These are phyloP conservation scores for Rhagoletis zephyria DNA, from an alignment of 1,140 invertebrate genomes.

Conservation along the genomic window DNA sequence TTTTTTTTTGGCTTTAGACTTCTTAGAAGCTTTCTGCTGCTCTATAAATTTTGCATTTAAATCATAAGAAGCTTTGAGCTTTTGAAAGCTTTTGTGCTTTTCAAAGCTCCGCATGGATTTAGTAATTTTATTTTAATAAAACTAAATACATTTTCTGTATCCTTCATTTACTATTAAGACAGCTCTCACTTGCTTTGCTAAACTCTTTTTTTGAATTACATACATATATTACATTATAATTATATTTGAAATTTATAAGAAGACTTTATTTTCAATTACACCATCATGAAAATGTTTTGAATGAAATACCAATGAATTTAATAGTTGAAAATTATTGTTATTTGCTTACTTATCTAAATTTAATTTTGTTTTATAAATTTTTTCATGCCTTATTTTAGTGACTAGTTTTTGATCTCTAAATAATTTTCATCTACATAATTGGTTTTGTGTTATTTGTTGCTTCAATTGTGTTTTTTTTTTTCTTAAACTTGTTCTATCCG, in stretches of 20 bases:
- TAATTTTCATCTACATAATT: too few species aligned
- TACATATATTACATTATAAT: background rate
- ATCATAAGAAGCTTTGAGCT: too few species aligned
- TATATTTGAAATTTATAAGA: background rate
- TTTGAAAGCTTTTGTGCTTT: too few species aligned
- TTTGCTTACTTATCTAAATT: background rate
- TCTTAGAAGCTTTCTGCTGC: too few species aligned
- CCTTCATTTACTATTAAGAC: too few species aligned
- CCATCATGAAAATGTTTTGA: constrained; percentile 39
- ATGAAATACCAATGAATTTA: background rate
- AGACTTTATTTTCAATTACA: constrained; percentile 36
- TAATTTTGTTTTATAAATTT: background rate
- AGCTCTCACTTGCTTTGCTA: background rate
- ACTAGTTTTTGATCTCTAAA: too few species aligned
- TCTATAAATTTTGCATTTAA: too few species aligned
- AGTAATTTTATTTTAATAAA: too few species aligned
- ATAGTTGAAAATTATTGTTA: background rate
- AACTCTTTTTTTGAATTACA: background rate
- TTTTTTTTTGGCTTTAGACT: too few species aligned
- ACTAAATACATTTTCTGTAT: too few species aligned
- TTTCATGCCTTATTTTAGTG: too few species aligned
- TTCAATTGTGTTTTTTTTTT: background rate
- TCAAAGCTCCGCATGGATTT: too few species aligned
- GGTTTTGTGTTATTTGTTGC: background rate
- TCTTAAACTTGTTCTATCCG: background rate